These are phyloP conservation scores for Proales similis DNA, from an alignment of 1,140 invertebrate species.

Conservation along the genomic window DNA sequence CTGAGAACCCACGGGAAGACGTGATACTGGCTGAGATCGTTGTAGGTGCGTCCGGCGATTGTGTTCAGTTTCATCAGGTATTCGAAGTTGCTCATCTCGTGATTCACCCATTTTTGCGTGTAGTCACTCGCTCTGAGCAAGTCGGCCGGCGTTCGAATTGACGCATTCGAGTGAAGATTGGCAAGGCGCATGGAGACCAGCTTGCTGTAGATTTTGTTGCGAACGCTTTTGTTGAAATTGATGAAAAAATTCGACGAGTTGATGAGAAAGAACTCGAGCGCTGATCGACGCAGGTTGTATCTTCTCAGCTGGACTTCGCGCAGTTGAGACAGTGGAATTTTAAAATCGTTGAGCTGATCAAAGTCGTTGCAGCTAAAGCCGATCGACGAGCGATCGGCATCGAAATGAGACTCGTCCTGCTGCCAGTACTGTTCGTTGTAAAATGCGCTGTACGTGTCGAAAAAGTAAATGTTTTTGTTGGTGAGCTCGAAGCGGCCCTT, in stretches of 20 bases:
- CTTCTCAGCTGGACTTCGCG: slow-evolving; percentile 61
- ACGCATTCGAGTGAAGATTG: slow-evolving; percentile 59
- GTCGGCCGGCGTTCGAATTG: slow-evolving; percentile 59
- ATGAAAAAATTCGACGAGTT: slow-evolving; percentile 65
- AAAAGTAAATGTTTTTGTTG: slow-evolving; percentile 60
- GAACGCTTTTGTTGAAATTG: slow-evolving; percentile 61
- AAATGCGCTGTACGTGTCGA: slow-evolving; percentile 57
- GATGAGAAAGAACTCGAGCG: slow-evolving; percentile 62
- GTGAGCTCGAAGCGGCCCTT: slow-evolving; percentile 63
- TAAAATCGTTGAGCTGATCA: slow-evolving; percentile 50
- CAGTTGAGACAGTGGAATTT: slow-evolving; percentile 57
- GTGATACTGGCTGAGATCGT: slow-evolving; percentile 56
- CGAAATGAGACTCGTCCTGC: neutral
- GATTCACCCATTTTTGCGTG: slow-evolving; percentile 60
- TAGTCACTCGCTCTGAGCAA: slow-evolving; percentile 59
- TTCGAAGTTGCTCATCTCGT: slow-evolving; percentile 64
- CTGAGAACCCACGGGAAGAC: slow-evolving; percentile 45
- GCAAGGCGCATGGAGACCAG: slow-evolving; percentile 59
- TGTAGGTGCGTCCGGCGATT: slow-evolving; percentile 55
- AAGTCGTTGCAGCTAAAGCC: slow-evolving; percentile 24
- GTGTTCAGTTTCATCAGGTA: slow-evolving; percentile 61
- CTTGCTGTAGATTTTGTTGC: slow-evolving; percentile 61
- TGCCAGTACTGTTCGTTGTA: neutral
- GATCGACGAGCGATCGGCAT: slow-evolving; percentile 1
- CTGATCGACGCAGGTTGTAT: slow-evolving; percentile 61